Evolutionary conservation across 2,888 invertebrate species (phyloP).

Genomic region (Hypomecis atomaria): DNA sequence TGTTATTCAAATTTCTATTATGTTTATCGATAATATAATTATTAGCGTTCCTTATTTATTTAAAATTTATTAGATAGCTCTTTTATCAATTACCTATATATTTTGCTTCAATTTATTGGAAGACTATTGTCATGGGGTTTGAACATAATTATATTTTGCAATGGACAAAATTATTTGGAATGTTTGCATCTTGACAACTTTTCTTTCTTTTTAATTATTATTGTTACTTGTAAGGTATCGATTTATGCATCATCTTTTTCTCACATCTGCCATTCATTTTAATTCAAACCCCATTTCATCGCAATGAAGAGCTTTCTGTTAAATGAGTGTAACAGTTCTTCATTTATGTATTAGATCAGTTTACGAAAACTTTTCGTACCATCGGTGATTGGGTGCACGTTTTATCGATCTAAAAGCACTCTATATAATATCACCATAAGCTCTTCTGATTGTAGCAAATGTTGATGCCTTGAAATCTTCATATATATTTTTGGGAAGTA

Average conservation of each 20-base stretch:
- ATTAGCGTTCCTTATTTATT: constrained; percentile 5
- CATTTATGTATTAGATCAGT: constrained; percentile 46
- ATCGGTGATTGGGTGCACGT: constrained; percentile 82
- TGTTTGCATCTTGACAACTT: constrained; percentile 85
- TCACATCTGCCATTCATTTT: constrained; percentile 64
- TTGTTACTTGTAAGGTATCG: constrained; percentile 63
- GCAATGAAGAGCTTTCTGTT: constrained; percentile 76
- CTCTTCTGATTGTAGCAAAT: constrained; percentile 72
- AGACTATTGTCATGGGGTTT: constrained; percentile 81
- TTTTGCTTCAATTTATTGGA: constrained; percentile 61
- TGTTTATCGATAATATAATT: constrained; percentile 18
- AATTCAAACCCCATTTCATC: constrained; percentile 85
- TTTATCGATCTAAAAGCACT: constrained; percentile 78
- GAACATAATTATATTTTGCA: constrained; percentile 74
- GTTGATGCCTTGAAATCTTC: constrained; percentile 33
- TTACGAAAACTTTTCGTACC: constrained; percentile 26
- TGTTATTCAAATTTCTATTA: constrained; percentile 16
- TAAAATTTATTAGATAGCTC: constrained; percentile 42
- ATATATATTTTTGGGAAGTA: constrained; percentile 10
- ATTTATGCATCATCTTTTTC: constrained; percentile 69
- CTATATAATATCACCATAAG: constrained; percentile 63
- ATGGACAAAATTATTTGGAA: constrained; percentile 74
- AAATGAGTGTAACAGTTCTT: constrained; percentile 45
- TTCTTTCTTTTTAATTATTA: constrained; percentile 68
- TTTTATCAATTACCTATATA: constrained; percentile 44